Percentiles rank a stretch among this genome's conserved stretches.
phyloP scores from a whole-genome alignment of 2,888 invertebrate species.

The Drosophila barbarae region DNA sequence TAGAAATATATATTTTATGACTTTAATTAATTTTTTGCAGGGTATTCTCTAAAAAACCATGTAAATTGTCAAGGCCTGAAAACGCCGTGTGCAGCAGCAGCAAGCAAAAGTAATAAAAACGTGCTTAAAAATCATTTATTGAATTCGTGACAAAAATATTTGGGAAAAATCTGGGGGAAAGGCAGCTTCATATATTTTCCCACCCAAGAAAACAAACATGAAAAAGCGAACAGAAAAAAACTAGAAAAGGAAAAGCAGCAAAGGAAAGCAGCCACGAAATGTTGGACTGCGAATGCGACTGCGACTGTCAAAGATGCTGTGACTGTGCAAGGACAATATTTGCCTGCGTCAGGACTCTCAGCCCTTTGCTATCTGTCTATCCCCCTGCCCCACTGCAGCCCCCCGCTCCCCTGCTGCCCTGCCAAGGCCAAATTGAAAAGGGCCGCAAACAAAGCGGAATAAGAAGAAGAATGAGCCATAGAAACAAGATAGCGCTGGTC shows the following conservation, averaged over 20 bases:
- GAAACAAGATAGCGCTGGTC: constrained; percentile 12
- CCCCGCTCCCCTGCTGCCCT: background rate
- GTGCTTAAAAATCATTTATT: constrained; percentile 73
- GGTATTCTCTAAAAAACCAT: background rate
- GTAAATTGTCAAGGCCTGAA: constrained; percentile 26
- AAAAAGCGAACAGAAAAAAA: constrained; percentile 19
- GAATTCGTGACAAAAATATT: constrained; percentile 73
- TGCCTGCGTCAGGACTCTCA: constrained; percentile 53
- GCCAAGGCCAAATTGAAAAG: constrained; percentile 48
- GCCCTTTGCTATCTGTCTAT: constrained; percentile 29
- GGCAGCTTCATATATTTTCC: background rate
- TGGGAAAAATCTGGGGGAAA: background rate
- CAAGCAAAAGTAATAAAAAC: constrained; percentile 69
- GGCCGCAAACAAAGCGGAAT: constrained; percentile 38
- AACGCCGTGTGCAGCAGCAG: constrained; percentile 32
- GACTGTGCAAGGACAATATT: constrained; percentile 64
- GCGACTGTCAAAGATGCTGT: constrained; percentile 47
- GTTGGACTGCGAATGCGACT: constrained; percentile 23
- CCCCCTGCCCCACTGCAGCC: background rate
- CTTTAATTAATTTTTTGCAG: background rate
- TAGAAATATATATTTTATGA: background rate
- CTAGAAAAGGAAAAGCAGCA: constrained; percentile 11
- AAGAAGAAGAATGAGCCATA: constrained; percentile 7
- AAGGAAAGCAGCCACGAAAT: constrained; percentile 6
- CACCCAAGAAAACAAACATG: constrained; percentile 26